Percentiles rank a stretch among this genome's conserved stretches.
Conservation (phyloP, 1,140 invertebrate genomes). For the Anoplophora glabripennis region DNA sequence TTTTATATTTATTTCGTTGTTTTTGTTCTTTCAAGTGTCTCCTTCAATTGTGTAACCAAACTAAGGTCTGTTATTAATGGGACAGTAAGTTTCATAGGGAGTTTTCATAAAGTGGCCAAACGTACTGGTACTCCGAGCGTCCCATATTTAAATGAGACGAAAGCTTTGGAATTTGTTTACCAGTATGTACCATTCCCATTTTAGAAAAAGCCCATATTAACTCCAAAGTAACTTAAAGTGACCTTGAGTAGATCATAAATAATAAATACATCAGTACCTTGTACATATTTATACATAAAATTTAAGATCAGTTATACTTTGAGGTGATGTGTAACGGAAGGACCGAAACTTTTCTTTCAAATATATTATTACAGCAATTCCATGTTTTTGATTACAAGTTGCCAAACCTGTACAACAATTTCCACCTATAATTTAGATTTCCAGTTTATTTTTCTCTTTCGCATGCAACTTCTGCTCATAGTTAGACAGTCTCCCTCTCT, state of each 20-base stretch:
- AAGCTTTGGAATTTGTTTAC: not conserved
- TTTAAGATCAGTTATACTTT: constrained; percentile 33
- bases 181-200: not conserved
- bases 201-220: constrained; percentile 22
- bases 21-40: constrained; percentile 19
- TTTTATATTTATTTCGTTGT: constrained; percentile 40
- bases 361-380: constrained; percentile 33
- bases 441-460: no score
- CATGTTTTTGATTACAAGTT: no score
- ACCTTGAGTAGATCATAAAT: constrained; percentile 38
- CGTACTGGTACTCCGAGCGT: no score
- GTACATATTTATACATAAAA: constrained; percentile 37
- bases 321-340: constrained; percentile 36
- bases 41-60: constrained; percentile 27
- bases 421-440: no score
- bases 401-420: no score
- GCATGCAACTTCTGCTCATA: no score
- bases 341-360: constrained; percentile 35
- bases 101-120: not conserved
- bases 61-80: constrained; percentile 23
- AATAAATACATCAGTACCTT: constrained; percentile 36
- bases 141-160: no score
- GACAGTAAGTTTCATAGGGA: constrained; percentile 12
- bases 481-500: no score
- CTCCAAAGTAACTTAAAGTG: constrained; percentile 37